phyloP scores from a whole-genome alignment of 2,797 vertebrate genomes.

The Pangasius larnaudii region DNA sequence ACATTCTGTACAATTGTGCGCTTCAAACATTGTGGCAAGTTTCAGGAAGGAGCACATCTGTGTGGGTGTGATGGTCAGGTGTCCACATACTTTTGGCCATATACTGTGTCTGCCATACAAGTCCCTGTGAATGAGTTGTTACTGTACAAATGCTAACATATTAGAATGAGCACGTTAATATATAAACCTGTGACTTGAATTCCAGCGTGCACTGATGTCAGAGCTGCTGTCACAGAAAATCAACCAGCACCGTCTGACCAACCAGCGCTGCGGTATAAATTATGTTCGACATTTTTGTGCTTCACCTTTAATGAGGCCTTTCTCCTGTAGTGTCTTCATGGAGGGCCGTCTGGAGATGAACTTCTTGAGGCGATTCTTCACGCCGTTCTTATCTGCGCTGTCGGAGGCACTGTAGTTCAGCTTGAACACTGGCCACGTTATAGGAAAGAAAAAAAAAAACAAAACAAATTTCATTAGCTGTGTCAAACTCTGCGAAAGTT shows the following conservation, averaged over 20 bases:
- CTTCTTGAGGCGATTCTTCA: slow-evolving; percentile 92
- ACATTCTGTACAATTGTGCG: neutral
- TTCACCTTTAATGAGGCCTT: slow-evolving; percentile 80
- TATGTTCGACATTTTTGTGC: neutral
- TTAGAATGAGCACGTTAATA: neutral
- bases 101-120: too few species aligned
- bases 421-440: slow-evolving; percentile 61
- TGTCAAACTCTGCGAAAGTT: neutral
- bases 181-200: neutral
- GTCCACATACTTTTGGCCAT: neutral
- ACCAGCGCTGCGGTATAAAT: neutral
- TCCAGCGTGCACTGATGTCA: neutral
- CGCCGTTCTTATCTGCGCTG: slow-evolving; percentile 84
- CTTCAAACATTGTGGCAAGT: neutral
- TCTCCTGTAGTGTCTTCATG: slow-evolving; percentile 91
- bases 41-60: neutral
- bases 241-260: neutral
- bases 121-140: neutral
- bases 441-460: slow-evolving; percentile 8
- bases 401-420: slow-evolving; percentile 72
- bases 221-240: neutral
- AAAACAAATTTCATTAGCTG: neutral
- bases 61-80: neutral
- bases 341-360: slow-evolving; percentile 91
- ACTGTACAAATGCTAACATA: neutral